Base-by-base conservation (phyloP, 2,113 vertebrate genomes). In the Entomyzon cyanotis region DNA sequence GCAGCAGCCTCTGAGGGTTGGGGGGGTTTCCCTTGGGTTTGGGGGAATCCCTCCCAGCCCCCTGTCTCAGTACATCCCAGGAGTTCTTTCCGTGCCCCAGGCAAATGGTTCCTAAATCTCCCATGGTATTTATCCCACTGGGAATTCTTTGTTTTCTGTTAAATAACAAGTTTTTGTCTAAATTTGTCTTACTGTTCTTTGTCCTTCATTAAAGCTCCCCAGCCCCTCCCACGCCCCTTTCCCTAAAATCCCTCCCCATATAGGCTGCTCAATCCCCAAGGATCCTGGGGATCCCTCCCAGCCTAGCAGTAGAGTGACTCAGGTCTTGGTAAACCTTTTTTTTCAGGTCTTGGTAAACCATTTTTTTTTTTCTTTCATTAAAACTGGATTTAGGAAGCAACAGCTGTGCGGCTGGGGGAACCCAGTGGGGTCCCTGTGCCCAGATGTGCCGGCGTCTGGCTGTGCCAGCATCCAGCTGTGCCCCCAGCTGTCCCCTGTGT, bases 91-190 rank as follows among this genome's bases (percentile, higher is more conserved):
- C 77, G 35, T 74, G 23, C 33, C 37, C 59, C 50, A 65, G 28
- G 15, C 58, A 65, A 50, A 58, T 12, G 14, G 27, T 74, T 23
- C 33, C 37, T 52, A 15, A 58, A 50, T 31, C 8, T 65, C 44
- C 27, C 28, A 3, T 7, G 37, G 37, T 58, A 33, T 81, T 89
- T 37, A 59, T 59, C 60, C 77, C 37, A 23, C 50, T 1, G 8
- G 85, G 24, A 55, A 49, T 31, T 31, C 76, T 42, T 73, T 50
- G 27, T 81, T 73, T 80, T 74, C 59, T 89, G 76, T 89, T 58
- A 44, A 89, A 89, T 65, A 58, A 58, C 67, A 50, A 37, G 37
- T 28, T 89, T 88, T 89, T 89, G 68, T 88, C 35, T 81, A 88
- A 37, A 47, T 73, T 73, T 73, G 59, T 35, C 15, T 35, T 25